Evolutionary conservation across 2,797 vertebrate genomes (phyloP), one percentile per base, ranked within the genome.

Genomic region (Spondyliosoma cantharus): DNA sequence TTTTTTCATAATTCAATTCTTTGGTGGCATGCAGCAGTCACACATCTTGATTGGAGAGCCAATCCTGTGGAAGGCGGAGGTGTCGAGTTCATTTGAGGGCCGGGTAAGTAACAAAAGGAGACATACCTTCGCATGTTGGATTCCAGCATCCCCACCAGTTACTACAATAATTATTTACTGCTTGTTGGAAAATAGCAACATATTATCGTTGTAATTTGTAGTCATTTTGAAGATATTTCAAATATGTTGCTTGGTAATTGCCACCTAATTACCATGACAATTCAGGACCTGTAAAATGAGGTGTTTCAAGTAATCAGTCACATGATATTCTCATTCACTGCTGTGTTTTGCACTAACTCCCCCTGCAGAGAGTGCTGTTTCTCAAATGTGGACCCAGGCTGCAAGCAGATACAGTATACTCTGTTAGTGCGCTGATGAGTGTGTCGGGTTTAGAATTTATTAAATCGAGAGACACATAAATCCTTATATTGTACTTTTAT

Each of bases 1-100:
- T 56, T 50, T 50, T 43, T 45, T 66, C 11, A 49, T 9, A 49
- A 49, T 49, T 67, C 37, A 65, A 57, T 73, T 92, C 91, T 84
- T 82, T 61, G 70, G 74, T 59, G 52, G 84, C 27, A 64, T 90
- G 1, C 80, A 83, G 52, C 91, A 89, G 46, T 76, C 86, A 9
- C 91, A 90, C 60, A 80, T 93, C 54, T 77, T 95, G 12, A 91
- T 96, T 57, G 94, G 96, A 71, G 81, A 92, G 13, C 87, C 90
- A 1, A 20, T 94, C 42, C 74, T 96, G 17, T 87, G 71, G 86
- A 93, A 93, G 86, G 87, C 67, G 0, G 87, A 91, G 43, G 25
- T 4, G 5, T 59, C 57, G 52, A 37, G 73, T 8, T 59, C 59
- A 0, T 50, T 66, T 69, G 25, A 48, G 2, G 87, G 52, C 17